Evolutionary conservation across 2,888 invertebrate genomes (phyloP), one percentile per base, ranked within the genome.

Genomic region (Yponomeuta plumbellus): DNA sequence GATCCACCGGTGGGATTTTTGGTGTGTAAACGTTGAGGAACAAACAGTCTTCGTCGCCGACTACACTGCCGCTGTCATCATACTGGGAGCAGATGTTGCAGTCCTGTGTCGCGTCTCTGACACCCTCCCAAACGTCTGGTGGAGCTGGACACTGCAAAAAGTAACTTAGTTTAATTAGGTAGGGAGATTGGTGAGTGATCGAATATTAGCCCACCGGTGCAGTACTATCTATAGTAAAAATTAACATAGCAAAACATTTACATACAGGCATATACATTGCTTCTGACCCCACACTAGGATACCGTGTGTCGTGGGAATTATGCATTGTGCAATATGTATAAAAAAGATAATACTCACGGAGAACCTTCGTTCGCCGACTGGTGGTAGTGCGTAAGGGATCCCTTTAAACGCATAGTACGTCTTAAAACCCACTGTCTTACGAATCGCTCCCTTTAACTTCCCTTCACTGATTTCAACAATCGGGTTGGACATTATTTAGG

Each of bases 1-100:
- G 39, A 10, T 68, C 61, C 13, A 69, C 71, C 23, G 70, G 68
- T 0, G 84, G 82, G 69, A 92, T 73, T 68, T 78, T 85, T 1
- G 94, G 94, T 21, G 94, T 92, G 75, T 93, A 95, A 0, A 95
- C 93, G 77, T 95, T 95, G 23, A 95, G 78, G 72, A 93, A 94
- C 8, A 95, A 85, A 70, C 95, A 95, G 75, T 94, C 94, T 75
- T 94, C 93, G 70, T 88, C 85, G 22, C 93, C 93, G 61, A 91
- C 82, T 22, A 92, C 72, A 11, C 69, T 83, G n/a, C 88, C 85
- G 74, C 93, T 81, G 74, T 91, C 81, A 72, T 92, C 92, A 68
- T 89, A 87, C 77, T 96, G 95, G 0, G 94, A 92, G 77, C 95
- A 95, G 23, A 82, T 81, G 61, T 94, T 92, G 66, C 93, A 92